These are phyloP conservation scores for Hippocampus comes DNA, from an alignment of 2,113 vertebrate species.

Conservation along the genomic window DNA sequence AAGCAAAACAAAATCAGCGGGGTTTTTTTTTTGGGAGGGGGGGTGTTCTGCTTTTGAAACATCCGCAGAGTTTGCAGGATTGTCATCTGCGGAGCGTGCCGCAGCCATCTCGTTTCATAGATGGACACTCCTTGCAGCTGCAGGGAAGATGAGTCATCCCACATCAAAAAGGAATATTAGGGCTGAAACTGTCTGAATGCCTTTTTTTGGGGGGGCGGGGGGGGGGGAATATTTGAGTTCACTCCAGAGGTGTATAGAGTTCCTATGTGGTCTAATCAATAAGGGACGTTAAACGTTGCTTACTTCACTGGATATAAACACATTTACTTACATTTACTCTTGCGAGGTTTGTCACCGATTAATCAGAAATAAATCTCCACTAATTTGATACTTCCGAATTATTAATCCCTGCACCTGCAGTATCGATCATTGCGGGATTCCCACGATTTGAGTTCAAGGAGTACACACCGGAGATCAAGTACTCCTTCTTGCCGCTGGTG, in stretches of 20 bases:
- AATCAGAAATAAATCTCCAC: too few species aligned
- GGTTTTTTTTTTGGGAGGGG: too few species aligned
- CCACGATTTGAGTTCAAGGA: background rate
- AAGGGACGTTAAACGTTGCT: too few species aligned
- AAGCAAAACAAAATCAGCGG: background rate
- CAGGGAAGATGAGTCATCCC: constrained; percentile 15
- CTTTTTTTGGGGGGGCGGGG: too few species aligned
- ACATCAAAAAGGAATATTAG: background rate
- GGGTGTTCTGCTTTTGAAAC: background rate
- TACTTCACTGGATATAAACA: too few species aligned
- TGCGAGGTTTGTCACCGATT: too few species aligned
- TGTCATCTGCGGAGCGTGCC: background rate
- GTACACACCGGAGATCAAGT: constrained; percentile 88
- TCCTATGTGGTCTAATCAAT: too few species aligned
- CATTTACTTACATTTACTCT: too few species aligned
- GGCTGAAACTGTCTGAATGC: background rate
- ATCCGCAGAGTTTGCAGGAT: constrained; percentile 16
- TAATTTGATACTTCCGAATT: too few species aligned
- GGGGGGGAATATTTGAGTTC: too few species aligned
- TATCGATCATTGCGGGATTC: background rate
- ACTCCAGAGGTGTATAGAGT: too few species aligned
- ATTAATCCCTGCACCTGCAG: too few species aligned
- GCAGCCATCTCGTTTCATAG: background rate
- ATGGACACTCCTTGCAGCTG: constrained; percentile 5
- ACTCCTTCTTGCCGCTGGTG: constrained; percentile 89